Conservation (phyloP, 2,888 invertebrate species). For the Apamea monoglypha region DNA sequence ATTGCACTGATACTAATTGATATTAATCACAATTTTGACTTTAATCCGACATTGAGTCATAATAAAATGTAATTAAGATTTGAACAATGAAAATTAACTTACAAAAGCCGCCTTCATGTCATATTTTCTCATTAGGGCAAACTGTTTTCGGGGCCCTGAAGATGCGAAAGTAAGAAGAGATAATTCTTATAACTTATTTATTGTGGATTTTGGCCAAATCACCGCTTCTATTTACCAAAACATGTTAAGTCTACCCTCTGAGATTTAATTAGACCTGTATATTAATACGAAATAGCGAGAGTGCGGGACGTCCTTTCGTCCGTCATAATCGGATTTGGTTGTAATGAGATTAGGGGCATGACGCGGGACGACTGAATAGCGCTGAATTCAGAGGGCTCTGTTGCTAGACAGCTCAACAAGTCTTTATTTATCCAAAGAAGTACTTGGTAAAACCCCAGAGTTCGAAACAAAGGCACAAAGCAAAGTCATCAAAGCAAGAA, state of each 20-base stretch:
- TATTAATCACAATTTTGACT: slow-evolving; percentile 41
- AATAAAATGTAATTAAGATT: slow-evolving; percentile 35
- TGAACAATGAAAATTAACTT: slow-evolving; percentile 18
- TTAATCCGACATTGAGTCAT: slow-evolving; percentile 38
- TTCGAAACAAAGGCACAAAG: slow-evolving; percentile 42
- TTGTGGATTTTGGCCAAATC: slow-evolving; percentile 29
- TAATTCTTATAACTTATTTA: slow-evolving; percentile 29
- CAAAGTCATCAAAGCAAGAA: slow-evolving; percentile 24
- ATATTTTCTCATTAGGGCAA: slow-evolving; percentile 17
- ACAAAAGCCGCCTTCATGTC: slow-evolving; percentile 7
- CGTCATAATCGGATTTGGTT: slow-evolving; percentile 79
- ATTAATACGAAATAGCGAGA: slow-evolving; percentile 71
- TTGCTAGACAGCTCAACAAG: slow-evolving; percentile 41
- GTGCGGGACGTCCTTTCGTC: slow-evolving; percentile 59
- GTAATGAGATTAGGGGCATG: slow-evolving; percentile 76
- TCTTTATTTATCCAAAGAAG: slow-evolving; percentile 34
- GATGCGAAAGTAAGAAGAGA: slow-evolving; percentile 11
- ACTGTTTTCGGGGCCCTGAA: slow-evolving; percentile 9
- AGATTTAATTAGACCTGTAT: slow-evolving; percentile 73
- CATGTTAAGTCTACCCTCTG: slow-evolving; percentile 52
- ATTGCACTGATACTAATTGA: slow-evolving; percentile 42
- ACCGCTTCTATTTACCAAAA: slow-evolving; percentile 54
- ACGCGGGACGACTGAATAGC: slow-evolving; percentile 57
- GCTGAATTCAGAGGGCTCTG: slow-evolving; percentile 39
- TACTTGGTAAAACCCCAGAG: slow-evolving; percentile 34